Evolutionary conservation across 2,888 invertebrate genomes (phyloP).

Genomic region (Chloromyia formosa): DNA sequence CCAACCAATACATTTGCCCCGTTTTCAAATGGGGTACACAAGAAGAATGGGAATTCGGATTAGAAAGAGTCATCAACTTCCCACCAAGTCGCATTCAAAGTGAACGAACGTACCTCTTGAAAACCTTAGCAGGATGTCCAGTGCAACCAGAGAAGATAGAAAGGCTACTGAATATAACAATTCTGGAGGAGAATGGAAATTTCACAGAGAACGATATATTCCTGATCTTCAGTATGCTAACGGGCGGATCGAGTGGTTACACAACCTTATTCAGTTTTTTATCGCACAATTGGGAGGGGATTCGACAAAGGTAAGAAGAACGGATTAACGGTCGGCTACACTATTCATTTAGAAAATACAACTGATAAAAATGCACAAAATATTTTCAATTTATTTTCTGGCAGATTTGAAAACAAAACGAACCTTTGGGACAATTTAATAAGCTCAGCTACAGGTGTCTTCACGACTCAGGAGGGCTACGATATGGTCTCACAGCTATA

Average conservation of each 20-base stretch:
- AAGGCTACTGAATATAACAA: conserved; percentile 72
- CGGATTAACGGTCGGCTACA: not conserved
- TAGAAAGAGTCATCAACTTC: conserved; percentile 79
- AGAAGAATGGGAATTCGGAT: conserved; percentile 84
- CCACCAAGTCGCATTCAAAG: conserved; percentile 75
- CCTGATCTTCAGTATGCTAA: conserved; percentile 78
- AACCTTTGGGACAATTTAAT: conserved; percentile 81
- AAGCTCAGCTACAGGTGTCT: conserved; percentile 77
- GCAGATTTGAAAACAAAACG: conserved; percentile 75
- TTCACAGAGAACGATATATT: conserved; percentile 81
- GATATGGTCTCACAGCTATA: conserved; percentile 75
- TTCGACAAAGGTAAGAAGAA: conserved; percentile 71
- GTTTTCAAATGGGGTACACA: conserved; percentile 83
- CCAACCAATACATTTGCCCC: conserved; percentile 80
- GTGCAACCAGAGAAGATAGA: conserved; percentile 76
- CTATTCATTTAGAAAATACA: conserved; percentile 7
- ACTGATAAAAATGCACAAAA: conserved; percentile 1
- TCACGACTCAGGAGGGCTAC: conserved; percentile 78
- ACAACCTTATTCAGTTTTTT: conserved; percentile 77
- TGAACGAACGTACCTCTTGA: conserved; percentile 79
- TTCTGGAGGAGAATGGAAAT: conserved; percentile 75
- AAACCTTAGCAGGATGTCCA: conserved; percentile 82
- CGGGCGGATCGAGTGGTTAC: conserved; percentile 76
- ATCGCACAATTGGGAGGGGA: conserved; percentile 73
- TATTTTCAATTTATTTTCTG: conserved; percentile 41